These are phyloP conservation scores for Grallaria varia DNA, from an alignment of 2,113 vertebrate genomes.

Conservation along the genomic window DNA sequence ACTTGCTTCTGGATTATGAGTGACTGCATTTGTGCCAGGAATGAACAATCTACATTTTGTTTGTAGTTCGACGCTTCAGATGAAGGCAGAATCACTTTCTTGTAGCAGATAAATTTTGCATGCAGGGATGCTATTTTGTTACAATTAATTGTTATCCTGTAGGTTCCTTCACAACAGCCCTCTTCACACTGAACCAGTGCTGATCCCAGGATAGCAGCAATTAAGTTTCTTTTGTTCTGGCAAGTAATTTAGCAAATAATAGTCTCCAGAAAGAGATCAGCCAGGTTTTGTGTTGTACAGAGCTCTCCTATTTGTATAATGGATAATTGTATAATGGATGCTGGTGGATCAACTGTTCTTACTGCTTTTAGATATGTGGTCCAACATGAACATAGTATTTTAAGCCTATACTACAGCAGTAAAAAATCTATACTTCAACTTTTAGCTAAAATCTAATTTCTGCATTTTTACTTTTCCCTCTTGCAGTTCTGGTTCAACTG, in stretches of 20 bases:
- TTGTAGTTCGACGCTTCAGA: background rate
- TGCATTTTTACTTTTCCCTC: background rate
- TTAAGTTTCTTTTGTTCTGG: slow-evolving; percentile 14
- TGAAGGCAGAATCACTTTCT: background rate
- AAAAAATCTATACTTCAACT: background rate
- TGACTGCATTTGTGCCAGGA: background rate
- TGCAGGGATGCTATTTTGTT: background rate
- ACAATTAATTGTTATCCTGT: slow-evolving; percentile 11
- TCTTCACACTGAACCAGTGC: background rate
- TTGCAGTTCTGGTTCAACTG: background rate
- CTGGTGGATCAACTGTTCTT: slow-evolving; percentile 1
- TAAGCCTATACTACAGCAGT: background rate
- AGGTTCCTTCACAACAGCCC: background rate
- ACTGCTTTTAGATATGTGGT: background rate
- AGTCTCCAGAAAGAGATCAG: slow-evolving; percentile 7
- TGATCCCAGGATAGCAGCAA: background rate
- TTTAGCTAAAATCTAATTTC: background rate
- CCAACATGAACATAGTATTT: background rate
- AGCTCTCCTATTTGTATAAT: slow-evolving; percentile 12
- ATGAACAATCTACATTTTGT: background rate
- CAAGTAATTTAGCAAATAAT: slow-evolving; percentile 45
- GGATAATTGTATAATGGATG: slow-evolving; percentile 22
- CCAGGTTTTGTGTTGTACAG: slow-evolving; percentile 33
- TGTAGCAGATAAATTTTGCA: background rate
- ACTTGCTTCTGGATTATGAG: background rate